Evolutionary conservation across 2,888 invertebrate species (phyloP), one percentile per base, ranked within the genome.

Genomic region (Rhorus exstirpatorius): DNA sequence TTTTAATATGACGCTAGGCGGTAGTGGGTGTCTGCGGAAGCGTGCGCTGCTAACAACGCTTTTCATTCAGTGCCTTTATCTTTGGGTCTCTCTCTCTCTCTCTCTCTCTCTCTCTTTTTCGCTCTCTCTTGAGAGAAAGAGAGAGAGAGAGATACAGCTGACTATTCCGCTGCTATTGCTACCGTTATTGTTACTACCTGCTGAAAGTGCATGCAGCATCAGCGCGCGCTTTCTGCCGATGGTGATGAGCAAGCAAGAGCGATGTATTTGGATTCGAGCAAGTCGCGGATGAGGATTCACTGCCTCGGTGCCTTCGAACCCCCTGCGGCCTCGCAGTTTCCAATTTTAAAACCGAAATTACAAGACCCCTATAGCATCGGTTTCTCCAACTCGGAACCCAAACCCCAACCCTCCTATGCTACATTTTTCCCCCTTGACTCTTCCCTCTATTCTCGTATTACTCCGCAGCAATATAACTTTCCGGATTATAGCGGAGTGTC

Each of bases 261-360:
- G 76, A 70, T 44, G 74, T 21, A 70, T 38, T 44, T 58, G 74
- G 55, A 79, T 67, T 24, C 60, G 63, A 71, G 35, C 21, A 55
- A 71, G 70, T 71, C 63, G 74, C 21, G 61, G 63, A 71, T 44
- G 53, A 74, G 74, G 41, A 63, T 74, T 63, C 74, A 26, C 74
- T 74, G 74, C 74, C 61, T 53, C 53, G 71, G 10, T 68, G 53
- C 21, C 53, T 76, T 68, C 55, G 26, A 26, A 55, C 35, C 65
- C 44, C 21, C 55, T 46, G 58, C 53, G 35, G 71, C 55, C 83
- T 88, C 85, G 81, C 86, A 84, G 86, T 89, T 90, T 90, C 89
- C 90, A 90, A 90, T 90, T 90, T 90, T 90, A 90, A 90, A 89
- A 88, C 83, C 85, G 87, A 84, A 87, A 88, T 89, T 90, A 89